These are phyloP conservation scores for Aradophagus sp. DNA, from an alignment of 1,140 invertebrate species.

Conservation along the genomic window DNA sequence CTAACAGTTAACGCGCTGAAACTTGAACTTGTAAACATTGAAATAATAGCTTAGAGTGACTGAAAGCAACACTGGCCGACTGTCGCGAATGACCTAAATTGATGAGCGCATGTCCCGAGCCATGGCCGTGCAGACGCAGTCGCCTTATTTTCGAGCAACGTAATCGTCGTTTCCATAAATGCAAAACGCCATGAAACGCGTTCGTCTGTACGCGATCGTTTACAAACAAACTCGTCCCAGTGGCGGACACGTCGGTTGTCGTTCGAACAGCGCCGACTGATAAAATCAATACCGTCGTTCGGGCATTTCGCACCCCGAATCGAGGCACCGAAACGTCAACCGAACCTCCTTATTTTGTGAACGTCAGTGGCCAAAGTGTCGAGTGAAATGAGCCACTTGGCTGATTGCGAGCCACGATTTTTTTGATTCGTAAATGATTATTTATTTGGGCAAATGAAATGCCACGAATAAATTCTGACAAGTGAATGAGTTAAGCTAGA, in stretches of 20 bases:
- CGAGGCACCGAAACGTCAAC: neutral
- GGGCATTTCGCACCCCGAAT: conserved; percentile 2
- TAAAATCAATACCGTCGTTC: conserved; percentile 33
- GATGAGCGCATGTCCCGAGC: conserved; percentile 50
- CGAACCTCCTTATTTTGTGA: neutral
- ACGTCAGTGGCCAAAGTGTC: neutral
- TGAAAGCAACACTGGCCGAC: conserved; percentile 10
- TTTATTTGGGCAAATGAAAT: neutral
- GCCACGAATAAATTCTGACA: neutral
- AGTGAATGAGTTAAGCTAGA: no score
- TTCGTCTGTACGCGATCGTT: no score
- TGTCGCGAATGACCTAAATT: conserved; percentile 61
- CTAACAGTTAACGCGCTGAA: no score
- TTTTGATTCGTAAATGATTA: no score
- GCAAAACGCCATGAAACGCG: conserved; percentile 16
- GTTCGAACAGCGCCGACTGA: conserved; percentile 12
- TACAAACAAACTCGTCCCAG: no score
- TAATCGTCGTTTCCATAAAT: conserved; percentile 21
- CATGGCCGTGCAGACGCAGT: conserved; percentile 44
- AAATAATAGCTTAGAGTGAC: conserved; percentile 9
- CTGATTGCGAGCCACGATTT: no score
- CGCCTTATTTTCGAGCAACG: conserved; percentile 48
- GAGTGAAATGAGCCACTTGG: neutral
- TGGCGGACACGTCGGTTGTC: neutral
- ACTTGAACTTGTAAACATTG: conserved; percentile 29